These are phyloP conservation scores for Rattus norvegicus DNA, from an alignment of 2,113 vertebrate genomes.

Conservation along the genomic window DNA sequence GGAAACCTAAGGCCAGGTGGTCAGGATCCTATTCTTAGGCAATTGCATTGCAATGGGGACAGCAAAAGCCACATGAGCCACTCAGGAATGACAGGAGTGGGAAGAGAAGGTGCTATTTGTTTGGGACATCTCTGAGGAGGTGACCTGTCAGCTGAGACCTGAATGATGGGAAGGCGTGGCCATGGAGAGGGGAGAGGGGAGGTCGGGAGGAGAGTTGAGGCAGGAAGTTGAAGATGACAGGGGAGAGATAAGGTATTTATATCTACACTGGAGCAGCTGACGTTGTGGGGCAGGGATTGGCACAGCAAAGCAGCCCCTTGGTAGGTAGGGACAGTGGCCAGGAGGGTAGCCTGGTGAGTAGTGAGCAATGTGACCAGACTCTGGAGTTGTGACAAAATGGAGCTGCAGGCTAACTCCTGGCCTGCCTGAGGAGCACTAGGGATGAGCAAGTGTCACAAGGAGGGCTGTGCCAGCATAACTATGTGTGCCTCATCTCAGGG, in stretches of 20 bases:
- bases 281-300: background rate
- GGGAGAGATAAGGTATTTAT: background rate
- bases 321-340: background rate
- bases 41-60: background rate
- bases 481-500: slow-evolving; percentile 80
- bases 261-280: background rate
- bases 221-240: background rate
- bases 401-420: background rate
- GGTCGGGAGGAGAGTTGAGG: background rate
- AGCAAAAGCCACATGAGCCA: background rate
- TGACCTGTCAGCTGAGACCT: background rate
- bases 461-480: background rate
- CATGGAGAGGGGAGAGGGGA: background rate
- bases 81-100: background rate
- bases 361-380: background rate
- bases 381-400: background rate
- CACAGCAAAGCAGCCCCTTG: background rate
- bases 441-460: background rate
- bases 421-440: background rate
- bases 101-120: background rate
- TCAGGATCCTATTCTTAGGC: background rate
- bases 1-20: background rate
- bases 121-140: background rate
- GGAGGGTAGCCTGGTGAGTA: too few species aligned
- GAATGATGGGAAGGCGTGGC: background rate